Evolutionary conservation across 2,797 vertebrate species (phyloP).

Genomic region (Betta splendens): DNA sequence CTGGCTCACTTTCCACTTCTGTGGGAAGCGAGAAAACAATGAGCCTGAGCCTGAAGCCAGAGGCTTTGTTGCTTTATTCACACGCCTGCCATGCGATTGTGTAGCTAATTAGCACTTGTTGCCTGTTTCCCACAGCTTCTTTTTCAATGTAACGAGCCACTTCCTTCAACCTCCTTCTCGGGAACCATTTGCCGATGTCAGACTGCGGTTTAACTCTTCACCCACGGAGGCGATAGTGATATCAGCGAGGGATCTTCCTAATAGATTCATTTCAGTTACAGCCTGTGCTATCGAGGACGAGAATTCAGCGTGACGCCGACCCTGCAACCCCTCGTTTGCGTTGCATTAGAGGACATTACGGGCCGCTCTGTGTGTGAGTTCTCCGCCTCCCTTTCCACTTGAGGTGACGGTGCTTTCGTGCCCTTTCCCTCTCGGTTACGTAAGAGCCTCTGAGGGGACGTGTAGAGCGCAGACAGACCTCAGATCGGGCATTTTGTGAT

Average conservation of each 20-base stretch:
- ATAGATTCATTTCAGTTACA: conserved; percentile 3
- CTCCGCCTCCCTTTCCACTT: conserved; percentile 29
- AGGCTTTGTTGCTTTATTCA: too few species aligned
- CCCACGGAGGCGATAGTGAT: conserved; percentile 4
- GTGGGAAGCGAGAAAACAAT: conserved; percentile 3
- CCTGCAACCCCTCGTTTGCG: neutral
- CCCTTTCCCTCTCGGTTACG: conserved; percentile 53
- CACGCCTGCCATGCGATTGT: neutral
- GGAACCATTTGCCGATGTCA: conserved; percentile 29
- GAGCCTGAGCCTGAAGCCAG: too few species aligned
- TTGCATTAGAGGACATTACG: neutral
- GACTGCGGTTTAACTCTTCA: neutral
- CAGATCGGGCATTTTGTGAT: conserved; percentile 46
- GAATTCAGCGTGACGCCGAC: neutral
- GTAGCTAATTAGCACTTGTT: conserved; percentile 26
- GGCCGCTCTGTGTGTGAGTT: neutral
- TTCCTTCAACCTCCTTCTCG: conserved; percentile 35
- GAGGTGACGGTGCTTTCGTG: conserved; percentile 43
- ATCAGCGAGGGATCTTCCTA: neutral
- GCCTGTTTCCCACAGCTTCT: conserved; percentile 18
- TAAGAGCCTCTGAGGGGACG: conserved; percentile 52
- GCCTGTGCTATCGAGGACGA: neutral
- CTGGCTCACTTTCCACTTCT: conserved; percentile 99
- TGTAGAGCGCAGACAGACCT: conserved; percentile 37
- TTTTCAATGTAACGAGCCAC: conserved; percentile 34